A percentile compares a stretch with the other conserved stretches of the same genome.
These are phyloP conservation scores for Astreopora myriophthalma DNA, from an alignment of 64 coral and sea anemone species.

Conservation along the genomic window DNA sequence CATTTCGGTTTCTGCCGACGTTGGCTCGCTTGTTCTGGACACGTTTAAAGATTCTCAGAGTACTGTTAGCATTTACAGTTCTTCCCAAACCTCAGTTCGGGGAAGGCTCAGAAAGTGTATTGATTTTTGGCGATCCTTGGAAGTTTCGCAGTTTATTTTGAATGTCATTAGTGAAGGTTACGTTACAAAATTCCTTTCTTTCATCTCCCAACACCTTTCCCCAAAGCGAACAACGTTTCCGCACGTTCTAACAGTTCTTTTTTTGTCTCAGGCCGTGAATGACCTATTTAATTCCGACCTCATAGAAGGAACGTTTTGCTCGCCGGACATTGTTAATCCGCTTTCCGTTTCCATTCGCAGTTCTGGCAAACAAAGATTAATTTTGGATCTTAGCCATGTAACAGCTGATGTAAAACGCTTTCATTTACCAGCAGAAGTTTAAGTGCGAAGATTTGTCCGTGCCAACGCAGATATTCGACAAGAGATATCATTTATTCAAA, in stretches of 20 bases:
- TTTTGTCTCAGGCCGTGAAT: conserved; percentile 3
- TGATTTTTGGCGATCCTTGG: conserved; percentile 6
- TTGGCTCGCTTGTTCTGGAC: background rate
- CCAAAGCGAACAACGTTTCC: background rate
- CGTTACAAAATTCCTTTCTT: conserved; percentile 20
- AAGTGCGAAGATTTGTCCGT: background rate
- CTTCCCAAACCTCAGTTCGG: background rate
- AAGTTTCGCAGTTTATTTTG: conserved; percentile 7
- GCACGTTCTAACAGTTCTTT: background rate
- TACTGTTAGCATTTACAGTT: background rate
- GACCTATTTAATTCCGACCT: background rate
- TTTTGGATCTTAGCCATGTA: conserved; percentile 27
- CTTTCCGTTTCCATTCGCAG: conserved; percentile 4
- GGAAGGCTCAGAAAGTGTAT: background rate
- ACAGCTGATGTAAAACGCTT: too few species aligned
- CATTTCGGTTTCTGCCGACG: background rate
- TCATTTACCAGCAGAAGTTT: conserved; percentile 14
- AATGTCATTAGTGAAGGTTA: background rate
- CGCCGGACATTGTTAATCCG: conserved; percentile 8
- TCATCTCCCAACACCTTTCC: background rate
- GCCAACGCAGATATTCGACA: background rate
- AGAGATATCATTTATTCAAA: background rate
- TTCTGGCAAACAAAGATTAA: conserved; percentile 1
- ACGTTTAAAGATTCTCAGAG: background rate
- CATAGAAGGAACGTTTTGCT: background rate